Evolutionary conservation across 1,140 invertebrate species (phyloP), one percentile per base, ranked within the genome.

Genomic region (Idris sp.): DNA sequence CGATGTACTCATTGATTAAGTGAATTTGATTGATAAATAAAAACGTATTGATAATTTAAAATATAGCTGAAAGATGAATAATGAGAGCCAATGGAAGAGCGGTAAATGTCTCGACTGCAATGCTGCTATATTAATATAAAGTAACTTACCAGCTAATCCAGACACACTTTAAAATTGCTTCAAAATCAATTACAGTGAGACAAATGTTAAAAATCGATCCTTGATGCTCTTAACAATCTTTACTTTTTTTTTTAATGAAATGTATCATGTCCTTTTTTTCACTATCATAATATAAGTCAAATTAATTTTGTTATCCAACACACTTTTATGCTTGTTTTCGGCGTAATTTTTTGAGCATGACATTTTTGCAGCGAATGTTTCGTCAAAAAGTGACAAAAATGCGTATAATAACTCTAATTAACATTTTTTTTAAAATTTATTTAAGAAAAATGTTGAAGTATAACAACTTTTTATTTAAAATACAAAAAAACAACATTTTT

Each of bases 61-160:
- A 43, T 41, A 76, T 56, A 76, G 74, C 81, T 84, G 78, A 84
- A 81, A 86, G 83, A 86, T 85, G 71, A 86, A 87, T 87, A 87
- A 87, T 87, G 84, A 87, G 84, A 87, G 84, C 83, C 85, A 87
- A 87, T 87, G 79, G 82, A 82, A 87, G 85, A 87, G 85, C 82
- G 83, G 82, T 83, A 81, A 83, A 81, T 81, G 85, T 83, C 82
- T 82, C 82, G 84, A 86, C 84, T 87, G 81, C 79, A 80, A 69
- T 73, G 58, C 64, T 73, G 41, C 49, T 68, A 53, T 43, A 58
- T 5, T 49, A 49, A 53, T 14, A 16, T 30, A 56, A 56, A 11
- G 41, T 22, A 25, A 46, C 31, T 18, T 36, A 38, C 40, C 31
- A 46, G 38, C 43, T 43, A 35, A 35, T 35, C 41, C n/a, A 35